Conservation (phyloP, 2,888 invertebrate genomes). For the Frankliniella fusca region DNA sequence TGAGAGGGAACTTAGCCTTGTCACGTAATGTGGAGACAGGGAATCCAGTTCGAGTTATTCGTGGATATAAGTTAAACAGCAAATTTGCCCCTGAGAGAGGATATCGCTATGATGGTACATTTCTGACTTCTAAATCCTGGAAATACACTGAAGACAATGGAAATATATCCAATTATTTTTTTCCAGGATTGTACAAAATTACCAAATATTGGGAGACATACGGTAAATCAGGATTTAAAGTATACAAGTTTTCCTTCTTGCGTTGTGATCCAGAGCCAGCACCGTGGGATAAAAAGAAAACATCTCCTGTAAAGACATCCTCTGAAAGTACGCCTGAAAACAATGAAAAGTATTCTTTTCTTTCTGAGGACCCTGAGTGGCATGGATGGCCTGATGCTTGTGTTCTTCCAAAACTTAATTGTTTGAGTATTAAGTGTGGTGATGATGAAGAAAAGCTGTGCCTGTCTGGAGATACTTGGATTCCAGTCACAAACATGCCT, state of each 20-base stretch:
- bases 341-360: background rate
- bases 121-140: background rate
- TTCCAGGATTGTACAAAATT: slow-evolving; percentile 46
- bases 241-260: slow-evolving; percentile 47
- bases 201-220: slow-evolving; percentile 46
- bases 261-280: slow-evolving; percentile 43
- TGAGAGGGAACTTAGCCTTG: slow-evolving; percentile 47
- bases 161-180: background rate
- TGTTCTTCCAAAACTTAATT: background rate
- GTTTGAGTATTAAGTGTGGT: background rate
- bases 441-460: background rate
- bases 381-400: background rate
- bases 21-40: slow-evolving; percentile 44
- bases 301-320: background rate
- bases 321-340: background rate
- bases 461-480: background rate
- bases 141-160: background rate
- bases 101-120: slow-evolving; percentile 47
- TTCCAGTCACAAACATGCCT: background rate
- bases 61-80: slow-evolving; percentile 47
- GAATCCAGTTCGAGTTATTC: slow-evolving; percentile 47
- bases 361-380: background rate
- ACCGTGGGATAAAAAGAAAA: slow-evolving; percentile 33
- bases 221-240: slow-evolving; percentile 46
- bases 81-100: slow-evolving; percentile 48